A percentile compares a stretch with the other conserved stretches of the same genome.
Conservation (phyloP, 2,113 vertebrate species). For the Zosterops hypoxanthus region DNA sequence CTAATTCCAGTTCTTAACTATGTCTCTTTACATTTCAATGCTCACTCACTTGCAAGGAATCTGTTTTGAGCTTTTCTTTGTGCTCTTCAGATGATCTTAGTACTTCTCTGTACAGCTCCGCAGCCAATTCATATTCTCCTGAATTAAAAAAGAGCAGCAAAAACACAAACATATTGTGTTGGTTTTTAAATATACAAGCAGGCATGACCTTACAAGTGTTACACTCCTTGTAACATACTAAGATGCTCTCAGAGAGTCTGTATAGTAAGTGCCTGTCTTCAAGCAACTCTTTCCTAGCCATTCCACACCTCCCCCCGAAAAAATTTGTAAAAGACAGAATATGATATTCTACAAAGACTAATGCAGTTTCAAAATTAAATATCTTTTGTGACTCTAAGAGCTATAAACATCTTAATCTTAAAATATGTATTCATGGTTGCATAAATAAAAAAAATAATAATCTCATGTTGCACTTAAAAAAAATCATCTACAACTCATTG, state of each 20-base stretch:
- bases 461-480: neutral
- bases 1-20: conserved; percentile 35
- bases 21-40: neutral
- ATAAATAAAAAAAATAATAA: neutral
- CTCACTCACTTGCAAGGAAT: conserved; percentile 91
- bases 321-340: neutral
- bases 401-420: neutral
- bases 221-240: neutral
- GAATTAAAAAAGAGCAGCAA: neutral
- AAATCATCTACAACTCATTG: neutral
- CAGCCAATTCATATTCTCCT: conserved; percentile 88
- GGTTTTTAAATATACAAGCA: neutral
- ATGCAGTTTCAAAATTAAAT: neutral
- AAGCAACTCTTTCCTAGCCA: neutral
- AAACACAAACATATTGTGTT: neutral
- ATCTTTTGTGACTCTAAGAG: neutral
- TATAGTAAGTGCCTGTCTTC: neutral
- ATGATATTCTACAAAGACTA: neutral
- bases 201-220: neutral
- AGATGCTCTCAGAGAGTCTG: neutral
- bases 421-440: neutral
- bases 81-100: conserved; percentile 96
- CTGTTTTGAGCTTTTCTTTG: conserved; percentile 94
- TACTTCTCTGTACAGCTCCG: conserved; percentile 93
- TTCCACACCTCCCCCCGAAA: accelerated